phyloP scores from a whole-genome alignment of 2,113 vertebrate genomes.

The Passer domesticus region DNA sequence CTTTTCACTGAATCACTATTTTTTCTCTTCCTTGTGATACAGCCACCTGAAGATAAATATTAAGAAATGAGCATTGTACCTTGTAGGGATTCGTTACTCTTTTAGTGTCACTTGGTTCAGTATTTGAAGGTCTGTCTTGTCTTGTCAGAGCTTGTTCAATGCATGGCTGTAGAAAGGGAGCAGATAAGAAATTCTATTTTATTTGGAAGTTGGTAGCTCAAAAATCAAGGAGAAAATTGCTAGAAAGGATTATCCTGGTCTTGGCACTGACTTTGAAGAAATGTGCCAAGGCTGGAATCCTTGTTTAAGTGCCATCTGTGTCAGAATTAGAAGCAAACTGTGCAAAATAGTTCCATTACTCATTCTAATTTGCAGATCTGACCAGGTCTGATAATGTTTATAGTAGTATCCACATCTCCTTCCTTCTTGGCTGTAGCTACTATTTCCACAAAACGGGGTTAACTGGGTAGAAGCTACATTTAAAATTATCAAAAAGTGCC shows the following conservation, averaged over 20 bases:
- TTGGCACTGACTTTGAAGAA: slow-evolving; percentile 14
- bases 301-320: slow-evolving; percentile 11
- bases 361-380: background rate
- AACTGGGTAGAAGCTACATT: background rate
- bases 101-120: background rate
- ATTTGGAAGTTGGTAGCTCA: background rate
- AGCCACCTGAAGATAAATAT: background rate
- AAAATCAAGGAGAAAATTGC: slow-evolving; percentile 36
- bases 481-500: background rate
- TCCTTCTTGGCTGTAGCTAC: background rate
- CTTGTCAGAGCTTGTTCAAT: background rate
- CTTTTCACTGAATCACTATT: background rate
- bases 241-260: slow-evolving; percentile 32
- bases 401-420: background rate
- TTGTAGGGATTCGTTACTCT: background rate
- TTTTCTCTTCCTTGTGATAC: background rate
- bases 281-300: slow-evolving; percentile 13
- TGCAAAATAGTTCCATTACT: slow-evolving; percentile 14
- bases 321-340: slow-evolving; percentile 6
- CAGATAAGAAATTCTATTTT: background rate
- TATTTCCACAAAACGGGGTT: background rate
- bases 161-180: background rate
- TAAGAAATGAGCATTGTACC: background rate
- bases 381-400: background rate
- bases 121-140: background rate